These are phyloP conservation scores for Chaenodraco wilsoni DNA, from an alignment of 2,797 vertebrate species.

Conservation along the genomic window DNA sequence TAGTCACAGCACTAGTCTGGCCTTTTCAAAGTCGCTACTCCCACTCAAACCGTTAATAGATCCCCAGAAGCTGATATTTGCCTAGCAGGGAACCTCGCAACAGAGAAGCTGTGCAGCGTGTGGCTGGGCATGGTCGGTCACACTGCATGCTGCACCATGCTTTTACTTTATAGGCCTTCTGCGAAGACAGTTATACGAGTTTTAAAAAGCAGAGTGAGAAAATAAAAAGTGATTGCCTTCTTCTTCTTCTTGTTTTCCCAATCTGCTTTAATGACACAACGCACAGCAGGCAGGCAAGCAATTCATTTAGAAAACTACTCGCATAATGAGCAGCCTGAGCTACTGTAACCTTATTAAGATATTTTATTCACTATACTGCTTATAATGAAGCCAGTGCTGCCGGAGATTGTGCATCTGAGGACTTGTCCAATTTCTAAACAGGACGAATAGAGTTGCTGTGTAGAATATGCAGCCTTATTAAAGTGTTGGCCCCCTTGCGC, in stretches of 20 bases:
- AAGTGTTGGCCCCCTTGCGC: conserved; percentile 31
- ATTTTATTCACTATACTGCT: conserved; percentile 57
- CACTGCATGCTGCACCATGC: neutral
- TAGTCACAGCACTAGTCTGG: conserved; percentile 73
- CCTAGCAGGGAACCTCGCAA: conserved; percentile 54
- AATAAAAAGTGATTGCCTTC: conserved; percentile 14
- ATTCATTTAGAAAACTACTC: conserved; percentile 57
- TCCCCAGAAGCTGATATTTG: conserved; percentile 65
- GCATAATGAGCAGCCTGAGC: conserved; percentile 60
- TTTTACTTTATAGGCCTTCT: conserved; percentile 27
- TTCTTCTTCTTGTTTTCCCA: neutral
- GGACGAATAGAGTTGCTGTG: conserved; percentile 30
- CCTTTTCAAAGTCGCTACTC: conserved; percentile 75
- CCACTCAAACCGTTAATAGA: conserved; percentile 74
- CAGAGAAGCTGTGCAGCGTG: conserved; percentile 19
- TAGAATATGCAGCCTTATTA: conserved; percentile 56
- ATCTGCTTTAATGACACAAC: conserved; percentile 39
- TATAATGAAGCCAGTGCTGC: conserved; percentile 53
- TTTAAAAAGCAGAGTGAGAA: neutral
- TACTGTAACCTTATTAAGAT: conserved; percentile 42
- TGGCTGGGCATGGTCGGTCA: neutral
- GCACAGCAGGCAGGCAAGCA: conserved; percentile 24
- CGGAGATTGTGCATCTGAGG: conserved; percentile 47
- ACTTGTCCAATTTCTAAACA: conserved; percentile 37
- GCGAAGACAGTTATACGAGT: neutral